Percentiles rank a stretch among this genome's conserved stretches.
Conservation (phyloP, 2,113 vertebrate species). For the Sander lucioperca region DNA sequence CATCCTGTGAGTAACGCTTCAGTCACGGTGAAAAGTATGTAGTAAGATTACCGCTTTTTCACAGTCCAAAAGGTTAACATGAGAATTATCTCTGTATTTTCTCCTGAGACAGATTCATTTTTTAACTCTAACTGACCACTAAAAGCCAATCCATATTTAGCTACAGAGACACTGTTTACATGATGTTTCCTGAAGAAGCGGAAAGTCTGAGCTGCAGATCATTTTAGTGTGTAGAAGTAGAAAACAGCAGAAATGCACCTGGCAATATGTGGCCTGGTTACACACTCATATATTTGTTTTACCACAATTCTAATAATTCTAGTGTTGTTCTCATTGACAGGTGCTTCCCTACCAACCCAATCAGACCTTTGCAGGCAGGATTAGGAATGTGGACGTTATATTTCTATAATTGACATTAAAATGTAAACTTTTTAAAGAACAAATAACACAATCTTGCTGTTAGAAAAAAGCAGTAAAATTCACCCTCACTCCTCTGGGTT, state of each 20-base stretch:
- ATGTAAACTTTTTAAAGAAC: background rate
- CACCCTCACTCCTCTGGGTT: too few relatives aligned
- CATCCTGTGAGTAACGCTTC: conserved; percentile 17
- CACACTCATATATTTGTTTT: background rate
- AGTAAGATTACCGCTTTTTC: background rate
- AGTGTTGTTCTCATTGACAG: background rate
- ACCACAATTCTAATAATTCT: too few relatives aligned
- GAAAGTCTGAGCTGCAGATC: background rate
- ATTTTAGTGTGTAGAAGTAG: background rate
- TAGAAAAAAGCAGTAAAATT: background rate
- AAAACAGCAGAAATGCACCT: background rate
- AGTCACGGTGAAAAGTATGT: background rate
- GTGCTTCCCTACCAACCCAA: background rate
- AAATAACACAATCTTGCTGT: background rate
- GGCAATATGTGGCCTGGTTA: background rate
- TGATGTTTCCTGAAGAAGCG: background rate
- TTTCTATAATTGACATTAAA: background rate
- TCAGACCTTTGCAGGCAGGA: background rate
- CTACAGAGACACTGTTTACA: background rate
- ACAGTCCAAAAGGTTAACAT: background rate
- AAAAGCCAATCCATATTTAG: background rate
- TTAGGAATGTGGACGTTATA: background rate
- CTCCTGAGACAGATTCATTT: too few relatives aligned
- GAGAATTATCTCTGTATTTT: too few relatives aligned
- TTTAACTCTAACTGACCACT: background rate